phyloP scores from a whole-genome alignment of 2,888 invertebrate genomes.

The Melanotus villosus region DNA sequence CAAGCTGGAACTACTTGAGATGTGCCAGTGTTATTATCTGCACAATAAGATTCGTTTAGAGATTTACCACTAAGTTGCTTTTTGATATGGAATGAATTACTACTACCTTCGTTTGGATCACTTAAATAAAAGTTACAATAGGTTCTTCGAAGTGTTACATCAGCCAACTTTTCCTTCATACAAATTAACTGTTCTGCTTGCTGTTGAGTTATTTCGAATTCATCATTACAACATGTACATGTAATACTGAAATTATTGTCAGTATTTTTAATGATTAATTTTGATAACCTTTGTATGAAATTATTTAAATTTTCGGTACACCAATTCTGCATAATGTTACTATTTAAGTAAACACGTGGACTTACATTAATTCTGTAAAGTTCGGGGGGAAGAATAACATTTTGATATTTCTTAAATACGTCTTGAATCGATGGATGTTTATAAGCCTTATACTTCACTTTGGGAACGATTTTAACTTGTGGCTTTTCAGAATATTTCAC shows the following conservation, averaged over 20 bases:
- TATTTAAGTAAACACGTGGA: constrained; percentile 36
- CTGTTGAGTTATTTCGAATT: neutral
- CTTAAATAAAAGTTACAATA: too few species aligned
- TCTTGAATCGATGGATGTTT: constrained; percentile 27
- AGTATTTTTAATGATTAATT: neutral
- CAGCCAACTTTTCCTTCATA: neutral
- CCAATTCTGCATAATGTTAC: constrained; percentile 32
- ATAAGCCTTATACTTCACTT: constrained; percentile 30
- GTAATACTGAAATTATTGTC: neutral
- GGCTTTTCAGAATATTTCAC: neutral
- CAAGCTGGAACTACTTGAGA: neutral
- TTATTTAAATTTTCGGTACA: constrained; percentile 10
- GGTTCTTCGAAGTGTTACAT: neutral
- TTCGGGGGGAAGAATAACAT: constrained; percentile 36
- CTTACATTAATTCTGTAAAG: constrained; percentile 31
- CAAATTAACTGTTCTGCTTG: neutral
- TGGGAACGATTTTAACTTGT: too few species aligned
- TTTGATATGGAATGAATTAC: neutral
- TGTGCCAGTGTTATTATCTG: neutral
- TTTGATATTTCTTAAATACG: constrained; percentile 24
- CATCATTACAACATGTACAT: neutral
- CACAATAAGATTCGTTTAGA: too few species aligned
- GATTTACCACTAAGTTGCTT: neutral
- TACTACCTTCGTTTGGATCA: too few species aligned
- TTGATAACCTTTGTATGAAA: neutral